Evolutionary conservation across 2,888 invertebrate genomes (phyloP), one percentile per base, ranked within the genome.

Genomic region (Amorpha juglandis): DNA sequence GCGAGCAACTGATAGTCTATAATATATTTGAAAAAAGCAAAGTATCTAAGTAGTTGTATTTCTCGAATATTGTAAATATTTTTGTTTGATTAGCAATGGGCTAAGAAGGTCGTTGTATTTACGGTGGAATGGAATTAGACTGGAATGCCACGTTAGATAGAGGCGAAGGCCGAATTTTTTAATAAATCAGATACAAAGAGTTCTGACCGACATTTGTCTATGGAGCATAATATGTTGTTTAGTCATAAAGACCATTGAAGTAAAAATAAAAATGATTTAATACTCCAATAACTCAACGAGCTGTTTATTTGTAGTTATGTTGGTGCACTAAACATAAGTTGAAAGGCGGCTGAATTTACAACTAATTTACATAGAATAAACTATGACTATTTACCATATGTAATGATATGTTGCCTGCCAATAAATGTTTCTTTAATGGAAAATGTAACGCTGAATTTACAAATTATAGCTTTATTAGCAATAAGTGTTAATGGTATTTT

Each of bases 71-170:
- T 38, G 48, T 65, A 65, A 64, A 65, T 65, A 47, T 65, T 65
- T 58, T 65, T 33, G 48, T 35, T 65, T 48, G 27, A 65, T 64
- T 53, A 19, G 42, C 48, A 35, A 35, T 19, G 47, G 45, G 27
- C 38, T 64, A 53, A 33, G 55, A 64, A 65, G 64, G 64, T 47
- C 64, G 38, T 55, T 35, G 47, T 64, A 64, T 64, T 64, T 64
- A 64, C 47, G 35, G 64, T 47, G 33, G 45, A 19, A 19, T 58
- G 48, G 64, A 65, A 65, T 58, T 65, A 65, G 64, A 9, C 48
- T 21, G 64, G 48, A 65, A 65, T 58, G 55, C 14, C 48, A 48
- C 55, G 55, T 55, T 53, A 53, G 64, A 35, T 55, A 53, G 35
- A 14, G 33, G 27, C 55, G 64, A 65, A 58, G 64, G 64, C 38